phyloP scores from a whole-genome alignment of 2,888 invertebrate genomes.

The Calephelis perditalis region DNA sequence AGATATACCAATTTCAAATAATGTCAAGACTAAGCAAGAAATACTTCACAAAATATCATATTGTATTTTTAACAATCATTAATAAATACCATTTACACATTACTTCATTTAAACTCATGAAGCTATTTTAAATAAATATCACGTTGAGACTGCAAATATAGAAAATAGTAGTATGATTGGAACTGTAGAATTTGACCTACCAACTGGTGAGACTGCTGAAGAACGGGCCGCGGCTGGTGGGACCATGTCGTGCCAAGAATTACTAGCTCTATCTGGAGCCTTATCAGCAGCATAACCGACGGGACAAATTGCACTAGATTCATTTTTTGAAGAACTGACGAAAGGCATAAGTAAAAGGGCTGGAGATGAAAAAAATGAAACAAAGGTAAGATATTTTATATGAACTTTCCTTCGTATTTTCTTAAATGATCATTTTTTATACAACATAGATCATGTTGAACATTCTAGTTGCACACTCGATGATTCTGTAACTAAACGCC shows the following conservation, averaged over 20 bases:
- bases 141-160: slow-evolving; percentile 8
- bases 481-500: too few species aligned
- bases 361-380: slow-evolving; percentile 62
- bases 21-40: too few species aligned
- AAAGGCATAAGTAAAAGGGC: slow-evolving; percentile 81
- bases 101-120: slow-evolving; percentile 24
- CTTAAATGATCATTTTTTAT: too few species aligned
- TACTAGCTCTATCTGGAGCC: slow-evolving; percentile 94
- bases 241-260: slow-evolving; percentile 91
- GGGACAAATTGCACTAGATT: slow-evolving; percentile 89
- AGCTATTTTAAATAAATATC: slow-evolving; percentile 25
- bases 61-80: too few species aligned
- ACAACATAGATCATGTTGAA: too few species aligned
- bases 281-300: slow-evolving; percentile 94
- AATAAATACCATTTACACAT: too few species aligned
- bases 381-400: slow-evolving; percentile 43
- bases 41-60: too few species aligned
- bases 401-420: too few species aligned
- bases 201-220: slow-evolving; percentile 65
- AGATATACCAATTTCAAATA: slow-evolving; percentile 4
- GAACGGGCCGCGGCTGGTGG: slow-evolving; percentile 71
- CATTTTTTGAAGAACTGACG: slow-evolving; percentile 88
- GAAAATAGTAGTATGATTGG: slow-evolving; percentile 27
- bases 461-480: too few species aligned
- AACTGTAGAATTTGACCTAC: slow-evolving; percentile 69